Evolutionary conservation across 2,113 vertebrate genomes (phyloP).

Genomic region (Anoura caudifer): DNA sequence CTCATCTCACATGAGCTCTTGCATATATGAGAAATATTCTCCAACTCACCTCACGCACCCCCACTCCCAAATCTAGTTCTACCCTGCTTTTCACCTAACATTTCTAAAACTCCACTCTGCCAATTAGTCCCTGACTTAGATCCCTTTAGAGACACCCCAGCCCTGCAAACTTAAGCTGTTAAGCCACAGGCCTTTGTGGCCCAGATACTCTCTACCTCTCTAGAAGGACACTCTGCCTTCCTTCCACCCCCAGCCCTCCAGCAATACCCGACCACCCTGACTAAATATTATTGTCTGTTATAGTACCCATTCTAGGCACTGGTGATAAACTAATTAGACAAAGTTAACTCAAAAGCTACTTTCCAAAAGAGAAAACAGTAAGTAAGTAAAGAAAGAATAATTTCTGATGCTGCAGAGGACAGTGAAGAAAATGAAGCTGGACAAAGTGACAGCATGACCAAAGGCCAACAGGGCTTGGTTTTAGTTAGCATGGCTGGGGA

Average conservation of each 20-base stretch:
- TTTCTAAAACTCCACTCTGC: not conserved
- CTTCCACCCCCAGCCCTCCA: not conserved
- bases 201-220: not conserved
- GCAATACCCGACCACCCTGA: not conserved
- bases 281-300: not conserved
- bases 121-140: not conserved
- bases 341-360: not conserved
- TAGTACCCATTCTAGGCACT: not conserved
- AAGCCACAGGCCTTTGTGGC: not conserved
- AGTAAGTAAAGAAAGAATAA: not conserved
- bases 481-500: not conserved
- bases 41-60: not conserved
- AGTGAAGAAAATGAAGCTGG: not conserved
- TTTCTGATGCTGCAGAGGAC: not conserved
- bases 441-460: not conserved
- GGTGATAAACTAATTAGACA: not conserved
- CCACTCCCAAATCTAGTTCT: not conserved
- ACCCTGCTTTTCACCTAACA: not conserved
- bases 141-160: not conserved
- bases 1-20: not conserved
- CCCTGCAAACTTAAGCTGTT: not conserved
- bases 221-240: not conserved
- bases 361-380: not conserved
- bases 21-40: not conserved
- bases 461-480: not conserved